Conservation (phyloP, 2,797 vertebrate species). For the Megalops cyprinoides region DNA sequence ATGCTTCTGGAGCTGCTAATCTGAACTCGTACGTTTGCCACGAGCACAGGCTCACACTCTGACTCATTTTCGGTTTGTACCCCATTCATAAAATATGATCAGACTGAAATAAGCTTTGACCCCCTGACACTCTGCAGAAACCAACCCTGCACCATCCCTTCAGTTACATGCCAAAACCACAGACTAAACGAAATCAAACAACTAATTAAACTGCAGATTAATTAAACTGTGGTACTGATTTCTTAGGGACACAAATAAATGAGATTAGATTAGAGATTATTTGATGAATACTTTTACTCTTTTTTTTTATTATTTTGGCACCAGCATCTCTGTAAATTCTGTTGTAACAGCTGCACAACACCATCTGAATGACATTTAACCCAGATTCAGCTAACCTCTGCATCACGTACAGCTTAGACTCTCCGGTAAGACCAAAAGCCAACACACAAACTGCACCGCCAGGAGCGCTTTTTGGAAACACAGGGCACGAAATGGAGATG, state of each 20-base stretch:
- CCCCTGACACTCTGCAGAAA: background rate
- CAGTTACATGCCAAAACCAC: background rate
- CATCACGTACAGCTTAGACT: constrained; percentile 55
- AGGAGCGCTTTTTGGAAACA: background rate
- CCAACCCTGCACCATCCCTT: too few relatives aligned
- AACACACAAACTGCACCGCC: constrained; percentile 7
- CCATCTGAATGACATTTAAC: too few relatives aligned
- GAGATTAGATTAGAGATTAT: too few relatives aligned
- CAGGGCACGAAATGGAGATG: background rate
- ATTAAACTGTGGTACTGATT: background rate
- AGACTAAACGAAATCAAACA: too few relatives aligned
- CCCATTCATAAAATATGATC: background rate
- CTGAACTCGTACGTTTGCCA: background rate
- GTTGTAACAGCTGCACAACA: too few relatives aligned
- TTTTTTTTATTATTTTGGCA: too few relatives aligned
- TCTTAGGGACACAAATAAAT: background rate
- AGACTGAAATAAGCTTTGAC: background rate
- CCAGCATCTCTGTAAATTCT: too few relatives aligned
- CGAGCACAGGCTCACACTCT: background rate
- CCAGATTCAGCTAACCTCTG: background rate
- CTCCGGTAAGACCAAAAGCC: constrained; percentile 31
- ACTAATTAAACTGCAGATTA: background rate
- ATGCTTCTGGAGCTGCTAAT: background rate
- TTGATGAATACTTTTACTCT: background rate
- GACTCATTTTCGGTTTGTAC: background rate